These are phyloP conservation scores for Scaptomyza graminum DNA, from an alignment of 1,140 invertebrate genomes.

Conservation along the genomic window DNA sequence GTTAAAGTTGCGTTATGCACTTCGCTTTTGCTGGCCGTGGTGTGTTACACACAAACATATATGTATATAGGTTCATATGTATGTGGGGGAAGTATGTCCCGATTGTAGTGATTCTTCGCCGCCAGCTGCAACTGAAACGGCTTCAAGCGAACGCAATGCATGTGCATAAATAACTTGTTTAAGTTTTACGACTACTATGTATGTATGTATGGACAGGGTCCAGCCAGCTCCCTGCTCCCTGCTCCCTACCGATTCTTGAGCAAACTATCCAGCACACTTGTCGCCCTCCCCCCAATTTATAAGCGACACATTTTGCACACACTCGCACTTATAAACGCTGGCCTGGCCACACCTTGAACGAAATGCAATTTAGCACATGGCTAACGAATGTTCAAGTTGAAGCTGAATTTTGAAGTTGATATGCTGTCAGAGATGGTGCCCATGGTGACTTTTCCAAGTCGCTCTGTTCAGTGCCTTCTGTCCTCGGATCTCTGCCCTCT, in stretches of 20 bases:
- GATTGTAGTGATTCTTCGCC: slow-evolving; percentile 30
- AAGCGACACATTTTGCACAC: slow-evolving; percentile 46
- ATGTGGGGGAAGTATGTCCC: not conserved
- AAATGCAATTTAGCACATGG: slow-evolving; percentile 70
- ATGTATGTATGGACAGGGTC: slow-evolving; percentile 48
- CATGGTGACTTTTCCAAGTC: not conserved
- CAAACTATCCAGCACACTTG: slow-evolving; percentile 36
- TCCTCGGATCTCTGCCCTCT: not conserved
- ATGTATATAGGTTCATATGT: not conserved
- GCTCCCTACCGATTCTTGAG: not conserved
- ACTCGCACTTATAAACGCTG: slow-evolving; percentile 46
- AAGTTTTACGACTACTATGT: slow-evolving; percentile 67
- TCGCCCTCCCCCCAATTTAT: slow-evolving; percentile 69
- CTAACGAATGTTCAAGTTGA: slow-evolving; percentile 27
- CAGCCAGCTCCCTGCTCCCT: slow-evolving; percentile 1
- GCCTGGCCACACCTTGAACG: slow-evolving; percentile 66
- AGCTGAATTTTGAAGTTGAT: slow-evolving; percentile 65
- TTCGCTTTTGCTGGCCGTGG: not conserved
- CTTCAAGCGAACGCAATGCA: slow-evolving; percentile 62
- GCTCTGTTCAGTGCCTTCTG: not conserved
- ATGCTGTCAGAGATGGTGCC: slow-evolving; percentile 51
- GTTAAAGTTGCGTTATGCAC: slow-evolving; percentile 37
- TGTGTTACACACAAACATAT: no score
- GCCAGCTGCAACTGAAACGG: slow-evolving; percentile 71
- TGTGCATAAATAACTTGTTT: slow-evolving; percentile 81